A percentile compares a stretch with the other conserved stretches of the same genome.
phyloP scores from a whole-genome alignment of 1,140 invertebrate species.

The Vollenhovia emeryi region DNA sequence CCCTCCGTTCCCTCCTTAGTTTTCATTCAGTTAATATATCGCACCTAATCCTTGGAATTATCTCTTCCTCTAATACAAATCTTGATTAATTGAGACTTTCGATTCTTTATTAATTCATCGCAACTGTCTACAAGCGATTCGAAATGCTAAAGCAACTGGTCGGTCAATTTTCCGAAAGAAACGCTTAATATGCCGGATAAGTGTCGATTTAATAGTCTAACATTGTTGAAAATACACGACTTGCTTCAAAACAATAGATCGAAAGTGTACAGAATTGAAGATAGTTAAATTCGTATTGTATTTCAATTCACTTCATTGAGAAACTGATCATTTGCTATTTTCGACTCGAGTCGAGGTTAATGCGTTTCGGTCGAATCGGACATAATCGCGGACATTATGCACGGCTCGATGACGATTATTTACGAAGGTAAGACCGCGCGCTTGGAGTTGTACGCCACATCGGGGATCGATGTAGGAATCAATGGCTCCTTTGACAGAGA shows the following conservation, averaged over 20 bases:
- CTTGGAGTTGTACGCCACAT: conserved; percentile 8
- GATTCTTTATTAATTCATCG: not conserved
- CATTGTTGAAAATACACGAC: not conserved
- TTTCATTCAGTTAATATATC: conserved; percentile 13
- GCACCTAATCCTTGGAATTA: not conserved
- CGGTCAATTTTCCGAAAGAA: not conserved
- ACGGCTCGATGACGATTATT: conserved; percentile 48
- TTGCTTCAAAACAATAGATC: not conserved
- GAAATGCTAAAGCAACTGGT: not conserved
- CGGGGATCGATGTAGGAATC: conserved; percentile 50
- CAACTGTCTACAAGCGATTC: not conserved
- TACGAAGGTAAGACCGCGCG: conserved; percentile 20
- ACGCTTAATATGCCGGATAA: not conserved
- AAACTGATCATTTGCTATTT: conserved; percentile 31
- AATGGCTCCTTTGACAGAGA: conserved; percentile 54
- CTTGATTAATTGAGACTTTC: not conserved
- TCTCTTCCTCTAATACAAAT: not conserved
- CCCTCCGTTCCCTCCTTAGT: conserved; percentile 2
- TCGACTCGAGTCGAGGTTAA: conserved; percentile 10
- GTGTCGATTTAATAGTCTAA: not conserved
- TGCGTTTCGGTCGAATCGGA: conserved; percentile 38
- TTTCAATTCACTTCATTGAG: not conserved
- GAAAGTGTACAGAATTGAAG: not conserved
- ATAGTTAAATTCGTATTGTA: not conserved
- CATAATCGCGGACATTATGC: conserved; percentile 48